Percentiles rank a stretch among this genome's conserved stretches.
phyloP scores from a whole-genome alignment of 2,888 invertebrate species.

The Trichacis sp. region DNA sequence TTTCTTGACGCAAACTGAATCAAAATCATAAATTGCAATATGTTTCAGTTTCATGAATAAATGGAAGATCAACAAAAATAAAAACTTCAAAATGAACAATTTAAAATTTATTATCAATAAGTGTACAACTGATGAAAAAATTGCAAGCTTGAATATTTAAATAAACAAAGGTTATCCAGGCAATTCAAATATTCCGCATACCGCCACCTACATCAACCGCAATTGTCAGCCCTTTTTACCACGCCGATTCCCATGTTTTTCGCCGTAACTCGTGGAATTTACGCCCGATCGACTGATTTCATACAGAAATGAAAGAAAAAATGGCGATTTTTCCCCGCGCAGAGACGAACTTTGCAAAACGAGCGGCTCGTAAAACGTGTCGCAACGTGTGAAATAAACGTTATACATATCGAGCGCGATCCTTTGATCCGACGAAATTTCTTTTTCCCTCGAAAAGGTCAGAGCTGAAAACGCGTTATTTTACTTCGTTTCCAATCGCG shows the following conservation, averaged over 20 bases:
- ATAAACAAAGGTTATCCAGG: no score
- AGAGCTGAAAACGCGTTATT: not conserved
- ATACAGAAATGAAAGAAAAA: not conserved
- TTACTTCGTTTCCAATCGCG: not conserved
- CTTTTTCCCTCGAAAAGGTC: not conserved
- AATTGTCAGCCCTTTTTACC: slow-evolving; percentile 19
- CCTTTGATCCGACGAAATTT: not conserved
- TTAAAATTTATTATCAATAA: no score
- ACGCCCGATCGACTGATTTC: slow-evolving; percentile 10
- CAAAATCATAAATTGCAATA: no score
- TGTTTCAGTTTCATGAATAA: no score
- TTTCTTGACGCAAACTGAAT: no score
- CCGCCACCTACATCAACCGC: slow-evolving; percentile 27
- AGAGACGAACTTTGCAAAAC: not conserved
- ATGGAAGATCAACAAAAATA: no score
- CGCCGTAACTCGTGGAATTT: slow-evolving; percentile 28
- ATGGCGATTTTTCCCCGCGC: not conserved
- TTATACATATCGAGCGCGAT: not conserved
- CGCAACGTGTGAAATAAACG: slow-evolving; percentile 4
- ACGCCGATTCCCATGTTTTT: slow-evolving; percentile 14
- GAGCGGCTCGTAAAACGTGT: slow-evolving; percentile 1
- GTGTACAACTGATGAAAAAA: no score
- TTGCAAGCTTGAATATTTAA: no score
- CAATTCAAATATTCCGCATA: no score
- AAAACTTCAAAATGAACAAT: no score